Evolutionary conservation across 2,888 invertebrate genomes (phyloP).

Genomic region (Calephelis perditalis): DNA sequence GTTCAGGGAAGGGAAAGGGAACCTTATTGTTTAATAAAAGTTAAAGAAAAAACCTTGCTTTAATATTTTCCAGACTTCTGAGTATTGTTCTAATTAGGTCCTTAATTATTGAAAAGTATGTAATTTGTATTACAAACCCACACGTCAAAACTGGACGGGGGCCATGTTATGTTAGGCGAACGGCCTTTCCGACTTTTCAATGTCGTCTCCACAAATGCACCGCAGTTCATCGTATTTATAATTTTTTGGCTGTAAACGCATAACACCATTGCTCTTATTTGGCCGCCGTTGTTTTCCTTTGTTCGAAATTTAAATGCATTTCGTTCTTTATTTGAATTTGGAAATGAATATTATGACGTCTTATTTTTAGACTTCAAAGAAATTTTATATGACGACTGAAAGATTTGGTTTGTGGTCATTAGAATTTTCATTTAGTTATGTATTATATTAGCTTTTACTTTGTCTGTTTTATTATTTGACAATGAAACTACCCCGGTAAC

Average conservation of each 20-base stretch:
- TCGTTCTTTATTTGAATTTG: constrained; percentile 6
- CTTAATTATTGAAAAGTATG: too few relatives aligned
- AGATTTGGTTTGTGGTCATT: neutral
- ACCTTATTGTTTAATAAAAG: too few relatives aligned
- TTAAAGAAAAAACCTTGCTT: too few relatives aligned
- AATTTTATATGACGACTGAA: neutral
- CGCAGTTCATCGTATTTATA: constrained; percentile 3
- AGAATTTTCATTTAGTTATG: too few relatives aligned
- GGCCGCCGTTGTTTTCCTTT: neutral
- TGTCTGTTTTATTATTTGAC: too few relatives aligned
- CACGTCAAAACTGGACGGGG: constrained; percentile 38
- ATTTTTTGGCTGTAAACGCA: constrained; percentile 5
- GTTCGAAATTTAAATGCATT: constrained; percentile 7
- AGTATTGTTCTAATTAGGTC: too few relatives aligned
- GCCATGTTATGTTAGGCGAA: constrained; percentile 52
- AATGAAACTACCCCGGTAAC: too few relatives aligned
- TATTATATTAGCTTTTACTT: too few relatives aligned
- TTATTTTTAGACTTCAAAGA: constrained; percentile 2
- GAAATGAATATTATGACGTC: neutral
- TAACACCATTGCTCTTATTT: constrained; percentile 11
- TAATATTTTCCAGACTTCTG: too few relatives aligned
- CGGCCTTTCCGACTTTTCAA: constrained; percentile 57
- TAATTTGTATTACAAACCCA: too few relatives aligned
- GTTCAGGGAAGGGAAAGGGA: too few relatives aligned
- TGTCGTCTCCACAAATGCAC: constrained; percentile 34